A percentile compares a stretch with the other conserved stretches of the same genome.
Evolutionary conservation across 2,113 vertebrate species (phyloP).

Genomic region (Semnornis frantzii): DNA sequence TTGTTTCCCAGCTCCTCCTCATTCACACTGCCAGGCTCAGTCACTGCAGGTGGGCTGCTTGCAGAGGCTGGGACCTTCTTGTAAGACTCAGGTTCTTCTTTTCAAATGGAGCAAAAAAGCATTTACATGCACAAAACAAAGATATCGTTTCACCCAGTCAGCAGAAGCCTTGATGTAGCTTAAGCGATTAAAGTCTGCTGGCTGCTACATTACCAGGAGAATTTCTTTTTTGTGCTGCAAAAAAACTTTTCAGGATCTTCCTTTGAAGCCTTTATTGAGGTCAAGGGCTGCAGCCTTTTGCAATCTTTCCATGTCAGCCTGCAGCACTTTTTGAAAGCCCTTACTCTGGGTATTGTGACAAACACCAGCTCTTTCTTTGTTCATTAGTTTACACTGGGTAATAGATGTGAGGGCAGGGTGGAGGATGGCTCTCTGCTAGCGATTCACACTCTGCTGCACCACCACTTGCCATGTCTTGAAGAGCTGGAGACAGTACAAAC

Average conservation of each 20-base stretch:
- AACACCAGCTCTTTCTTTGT: constrained; percentile 6
- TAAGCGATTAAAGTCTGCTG: background rate
- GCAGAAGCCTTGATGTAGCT: background rate
- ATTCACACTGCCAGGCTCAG: rapidly evolving
- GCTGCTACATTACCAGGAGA: background rate
- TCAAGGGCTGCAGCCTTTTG: constrained; percentile 16
- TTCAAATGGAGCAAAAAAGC: background rate
- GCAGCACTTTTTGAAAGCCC: background rate
- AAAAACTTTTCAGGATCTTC: constrained; percentile 12
- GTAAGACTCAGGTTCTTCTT: background rate
- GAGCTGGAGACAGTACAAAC: background rate
- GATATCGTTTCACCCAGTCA: background rate
- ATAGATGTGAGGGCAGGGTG: background rate
- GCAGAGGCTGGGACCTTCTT: rapidly evolving
- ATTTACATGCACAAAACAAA: background rate
- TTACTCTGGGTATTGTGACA: background rate
- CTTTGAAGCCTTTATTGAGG: constrained; percentile 35
- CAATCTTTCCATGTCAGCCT: background rate
- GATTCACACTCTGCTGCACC: constrained; percentile 17
- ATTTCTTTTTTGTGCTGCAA: background rate
- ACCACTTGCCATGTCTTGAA: background rate
- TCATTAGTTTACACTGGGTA: constrained; percentile 32
- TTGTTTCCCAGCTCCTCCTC: background rate
- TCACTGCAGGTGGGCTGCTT: background rate
- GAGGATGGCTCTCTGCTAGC: background rate